These are phyloP conservation scores for Porites cylindrica DNA, from an alignment of 92 coral and sea anemone species.

Conservation along the genomic window DNA sequence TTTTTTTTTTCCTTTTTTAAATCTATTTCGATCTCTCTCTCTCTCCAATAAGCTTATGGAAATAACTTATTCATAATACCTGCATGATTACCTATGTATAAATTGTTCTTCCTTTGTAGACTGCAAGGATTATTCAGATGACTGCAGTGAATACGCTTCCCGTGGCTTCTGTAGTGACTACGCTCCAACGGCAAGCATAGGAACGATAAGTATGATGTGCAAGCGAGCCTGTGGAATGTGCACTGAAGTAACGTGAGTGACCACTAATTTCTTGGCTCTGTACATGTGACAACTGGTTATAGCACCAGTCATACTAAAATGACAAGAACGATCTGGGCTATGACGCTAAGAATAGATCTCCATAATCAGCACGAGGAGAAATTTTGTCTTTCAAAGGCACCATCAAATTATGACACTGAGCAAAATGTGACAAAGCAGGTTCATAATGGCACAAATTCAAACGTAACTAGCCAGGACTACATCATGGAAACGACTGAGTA, in stretches of 20 bases:
- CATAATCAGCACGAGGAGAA: not conserved
- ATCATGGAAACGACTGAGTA: too few species aligned
- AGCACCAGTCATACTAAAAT: too few species aligned
- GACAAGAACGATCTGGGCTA: not conserved
- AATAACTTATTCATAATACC: not conserved
- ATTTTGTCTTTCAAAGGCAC: not conserved
- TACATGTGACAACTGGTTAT: not conserved
- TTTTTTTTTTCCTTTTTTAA: too few species aligned
- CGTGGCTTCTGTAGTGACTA: slow-evolving; percentile 91
- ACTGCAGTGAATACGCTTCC: slow-evolving; percentile 81
- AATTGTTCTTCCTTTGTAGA: slow-evolving; percentile 31
- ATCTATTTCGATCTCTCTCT: too few species aligned
- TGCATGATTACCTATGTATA: not conserved
- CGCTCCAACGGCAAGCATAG: slow-evolving; percentile 90
- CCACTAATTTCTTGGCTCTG: not conserved
- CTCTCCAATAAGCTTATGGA: too few species aligned
- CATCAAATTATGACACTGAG: not conserved
- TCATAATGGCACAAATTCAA: too few species aligned
- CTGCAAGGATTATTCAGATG: slow-evolving; percentile 89
- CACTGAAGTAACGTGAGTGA: slow-evolving; percentile 66
- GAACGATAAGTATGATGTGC: slow-evolving; percentile 95
- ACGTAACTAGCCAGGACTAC: too few species aligned
- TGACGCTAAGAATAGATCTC: not conserved
- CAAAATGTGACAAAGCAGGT: too few species aligned
- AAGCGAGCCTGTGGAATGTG: slow-evolving; percentile 87